phyloP scores from a whole-genome alignment of 1,140 invertebrate genomes.

The Helicoverpa zea region DNA sequence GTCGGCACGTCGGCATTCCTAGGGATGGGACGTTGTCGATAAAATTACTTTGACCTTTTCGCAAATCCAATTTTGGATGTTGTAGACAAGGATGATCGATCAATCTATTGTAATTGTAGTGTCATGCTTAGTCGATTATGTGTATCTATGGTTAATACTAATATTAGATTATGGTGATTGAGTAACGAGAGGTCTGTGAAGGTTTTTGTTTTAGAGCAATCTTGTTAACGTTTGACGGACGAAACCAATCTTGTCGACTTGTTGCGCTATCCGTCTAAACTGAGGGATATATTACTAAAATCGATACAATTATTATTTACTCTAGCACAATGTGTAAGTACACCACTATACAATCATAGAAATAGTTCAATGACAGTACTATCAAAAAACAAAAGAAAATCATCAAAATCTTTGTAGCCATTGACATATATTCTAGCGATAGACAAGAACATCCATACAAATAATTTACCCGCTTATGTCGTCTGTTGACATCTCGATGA shows the following conservation, averaged over 20 bases:
- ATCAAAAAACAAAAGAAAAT: not conserved
- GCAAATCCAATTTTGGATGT: conserved; percentile 46
- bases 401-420: too few relatives aligned
- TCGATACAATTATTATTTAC: too few relatives aligned
- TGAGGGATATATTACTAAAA: too few relatives aligned
- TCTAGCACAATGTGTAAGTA: too few relatives aligned
- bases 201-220: not conserved
- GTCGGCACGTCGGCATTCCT: conserved; percentile 45
- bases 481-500: too few relatives aligned
- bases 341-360: too few relatives aligned
- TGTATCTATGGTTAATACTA: not conserved
- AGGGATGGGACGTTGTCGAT: conserved; percentile 52
- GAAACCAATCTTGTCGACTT: too few relatives aligned
- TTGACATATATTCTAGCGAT: too few relatives aligned
- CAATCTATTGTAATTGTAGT: conserved; percentile 29
- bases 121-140: conserved; percentile 12
- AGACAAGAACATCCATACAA: too few relatives aligned
- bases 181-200: not conserved
- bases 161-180: conserved; percentile 17
- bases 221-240: not conserved
- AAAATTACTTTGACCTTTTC: conserved; percentile 44
- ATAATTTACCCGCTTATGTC: too few relatives aligned
- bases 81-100: conserved; percentile 29
- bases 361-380: too few relatives aligned
- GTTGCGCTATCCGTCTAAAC: too few relatives aligned